phyloP scores from a whole-genome alignment of 1,140 invertebrate species.

The fruit fly (Drosophila melanogaster) region DNA sequence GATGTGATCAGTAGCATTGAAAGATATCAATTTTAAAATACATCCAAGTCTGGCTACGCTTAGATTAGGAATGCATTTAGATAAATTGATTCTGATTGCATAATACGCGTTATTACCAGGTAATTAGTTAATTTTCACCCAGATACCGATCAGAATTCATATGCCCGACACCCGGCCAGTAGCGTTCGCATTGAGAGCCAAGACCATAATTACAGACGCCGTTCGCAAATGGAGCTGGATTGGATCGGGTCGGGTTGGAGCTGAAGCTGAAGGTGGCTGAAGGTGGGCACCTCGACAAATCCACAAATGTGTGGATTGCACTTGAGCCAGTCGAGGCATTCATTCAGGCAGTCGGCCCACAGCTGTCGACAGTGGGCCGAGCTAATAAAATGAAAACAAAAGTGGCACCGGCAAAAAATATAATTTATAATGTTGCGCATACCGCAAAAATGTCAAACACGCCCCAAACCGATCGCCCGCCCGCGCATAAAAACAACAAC shows the following conservation, averaged over 20 bases:
- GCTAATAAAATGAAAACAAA: slow-evolving; percentile 57
- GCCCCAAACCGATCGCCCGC: slow-evolving; percentile 47
- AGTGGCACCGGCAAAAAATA: slow-evolving; percentile 79
- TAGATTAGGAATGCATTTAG: slow-evolving; percentile 37
- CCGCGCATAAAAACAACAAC: slow-evolving; percentile 9
- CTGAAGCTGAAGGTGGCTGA: slow-evolving; percentile 7
- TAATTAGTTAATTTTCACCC: slow-evolving; percentile 52
- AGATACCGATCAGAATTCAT: slow-evolving; percentile 26
- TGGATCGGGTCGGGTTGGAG: slow-evolving; percentile 26
- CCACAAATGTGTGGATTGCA: slow-evolving; percentile 69
- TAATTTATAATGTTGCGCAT: slow-evolving; percentile 76
- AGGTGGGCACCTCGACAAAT: slow-evolving; percentile 27
- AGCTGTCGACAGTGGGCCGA: slow-evolving; percentile 60
- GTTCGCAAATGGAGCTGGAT: slow-evolving; percentile 62
- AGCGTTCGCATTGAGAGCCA: slow-evolving; percentile 15
- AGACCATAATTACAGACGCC: slow-evolving; percentile 52
- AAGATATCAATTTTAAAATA: slow-evolving; percentile 7
- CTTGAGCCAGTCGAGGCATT: slow-evolving; percentile 51
- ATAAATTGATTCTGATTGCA: slow-evolving; percentile 51
- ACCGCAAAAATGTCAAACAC: slow-evolving; percentile 74
- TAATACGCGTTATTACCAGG: slow-evolving; percentile 45
- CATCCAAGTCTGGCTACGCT: background rate
- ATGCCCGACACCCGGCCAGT: slow-evolving; percentile 10
- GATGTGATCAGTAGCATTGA: background rate
- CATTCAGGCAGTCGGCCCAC: slow-evolving; percentile 51